Evolutionary conservation across 2,888 invertebrate genomes (phyloP), one percentile per base, ranked within the genome.

Genomic region (Macrosoma leucophasiata): DNA sequence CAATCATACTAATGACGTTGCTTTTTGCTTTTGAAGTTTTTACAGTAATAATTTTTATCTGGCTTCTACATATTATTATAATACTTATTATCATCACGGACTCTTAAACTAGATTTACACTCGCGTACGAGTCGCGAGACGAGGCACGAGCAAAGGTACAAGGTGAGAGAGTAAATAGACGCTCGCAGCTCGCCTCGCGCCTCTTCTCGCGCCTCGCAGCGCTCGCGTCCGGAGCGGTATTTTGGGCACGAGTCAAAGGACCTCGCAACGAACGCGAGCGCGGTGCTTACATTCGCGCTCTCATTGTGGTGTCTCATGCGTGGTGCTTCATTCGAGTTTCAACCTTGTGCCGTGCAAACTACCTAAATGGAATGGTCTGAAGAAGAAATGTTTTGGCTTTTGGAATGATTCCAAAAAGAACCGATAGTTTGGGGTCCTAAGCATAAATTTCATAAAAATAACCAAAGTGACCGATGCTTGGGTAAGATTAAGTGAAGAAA

Each of bases 371-470:
- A n/a, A 21, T 2, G n/a, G n/a, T 3, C 11, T 11, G 5, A n/a
- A 21, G n/a, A 8, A 21, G 21, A 21, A 21, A 21, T 10, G 21
- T 21, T 21, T 21, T 2, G 7, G 21, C 1, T 21, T 21, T 21
- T 4, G 12, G 7, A 21, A 21, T n/a, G n/a, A n/a, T n/a, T n/a
- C n/a, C n/a, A n/a, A n/a, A n/a, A n/a, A n/a, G n/a, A n/a, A n/a
- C n/a, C 21, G 7, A 7, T 21, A 21, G 10, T 21, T 21, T 21
- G 21, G n/a, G 21, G 10, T 21, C 21, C 6, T 11, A 21, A 21
- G n/a, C 21, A 21, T n/a, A 21, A n/a, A n/a, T 21, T 21, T 21
- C 21, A 21, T 21, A 21, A 21, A 21, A 21, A 21, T 25, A 14
- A 25, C 13, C 14, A 13, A 14, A 25, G 13, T 25, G 13, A 13